These are phyloP conservation scores for Bothrops jararaca DNA, from an alignment of 2,113 vertebrate species.

Conservation along the genomic window DNA sequence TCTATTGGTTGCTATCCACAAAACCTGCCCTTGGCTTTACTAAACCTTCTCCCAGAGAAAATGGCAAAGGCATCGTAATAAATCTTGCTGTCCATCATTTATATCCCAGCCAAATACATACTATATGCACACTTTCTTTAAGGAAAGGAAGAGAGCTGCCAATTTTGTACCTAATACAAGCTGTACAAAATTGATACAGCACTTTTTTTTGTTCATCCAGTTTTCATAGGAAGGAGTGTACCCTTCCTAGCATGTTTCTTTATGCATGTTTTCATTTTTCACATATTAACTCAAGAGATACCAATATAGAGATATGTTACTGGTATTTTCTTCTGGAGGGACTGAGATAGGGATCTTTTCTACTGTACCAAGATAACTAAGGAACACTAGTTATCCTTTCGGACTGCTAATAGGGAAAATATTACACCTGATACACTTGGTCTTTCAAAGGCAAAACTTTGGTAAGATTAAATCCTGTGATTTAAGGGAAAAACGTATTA, in stretches of 20 bases:
- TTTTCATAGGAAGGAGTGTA: not conserved
- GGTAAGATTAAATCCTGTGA: not conserved
- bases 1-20: slow-evolving; percentile 10
- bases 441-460: not conserved
- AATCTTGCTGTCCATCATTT: not conserved
- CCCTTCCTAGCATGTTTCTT: not conserved
- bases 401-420: not conserved
- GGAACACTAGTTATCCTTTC: not conserved
- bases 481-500: not conserved
- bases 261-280: not conserved
- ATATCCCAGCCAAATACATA: not conserved
- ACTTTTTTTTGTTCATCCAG: not conserved
- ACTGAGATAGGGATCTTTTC: not conserved
- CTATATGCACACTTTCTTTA: not conserved
- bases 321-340: not conserved
- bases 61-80: not conserved
- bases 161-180: not conserved
- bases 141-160: not conserved
- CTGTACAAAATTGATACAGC: not conserved
- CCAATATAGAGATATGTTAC: not conserved
- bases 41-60: not conserved
- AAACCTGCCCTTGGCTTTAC: slow-evolving; percentile 6
- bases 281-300: not conserved
- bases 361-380: not conserved
- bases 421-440: not conserved